Conservation (phyloP, 2,888 invertebrate genomes). For the Megamerina dolium region DNA sequence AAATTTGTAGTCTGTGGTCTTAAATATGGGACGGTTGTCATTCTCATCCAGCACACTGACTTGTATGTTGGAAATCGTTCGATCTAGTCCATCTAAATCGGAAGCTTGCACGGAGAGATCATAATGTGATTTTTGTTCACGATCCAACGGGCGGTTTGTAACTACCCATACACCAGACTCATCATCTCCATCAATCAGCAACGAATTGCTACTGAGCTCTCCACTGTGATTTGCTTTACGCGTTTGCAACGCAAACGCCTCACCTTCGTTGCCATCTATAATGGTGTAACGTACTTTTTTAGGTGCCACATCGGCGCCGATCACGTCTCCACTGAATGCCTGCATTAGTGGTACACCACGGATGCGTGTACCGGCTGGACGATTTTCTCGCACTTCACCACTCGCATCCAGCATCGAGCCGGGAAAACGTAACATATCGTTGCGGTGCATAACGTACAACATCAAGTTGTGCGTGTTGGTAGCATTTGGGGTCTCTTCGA, state of each 20-base stretch:
- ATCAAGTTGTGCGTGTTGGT: conserved; percentile 75
- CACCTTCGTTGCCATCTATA: conserved; percentile 67
- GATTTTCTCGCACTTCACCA: conserved; percentile 73
- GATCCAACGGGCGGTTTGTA: conserved; percentile 70
- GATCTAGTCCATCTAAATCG: conserved; percentile 73
- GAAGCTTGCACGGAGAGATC: conserved; percentile 73
- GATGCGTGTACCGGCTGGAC: conserved; percentile 65
- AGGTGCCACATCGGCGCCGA: conserved; percentile 23
- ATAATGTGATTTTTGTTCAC: conserved; percentile 68
- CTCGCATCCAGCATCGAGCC: conserved; percentile 57
- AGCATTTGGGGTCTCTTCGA: conserved; percentile 74
- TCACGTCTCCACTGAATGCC: conserved; percentile 58
- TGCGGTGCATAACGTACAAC: conserved; percentile 75
- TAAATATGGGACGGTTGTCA: conserved; percentile 85
- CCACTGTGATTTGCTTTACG: conserved; percentile 33
- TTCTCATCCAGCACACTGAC: conserved; percentile 80
- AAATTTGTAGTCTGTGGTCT: conserved; percentile 71
- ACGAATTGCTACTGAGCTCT: conserved; percentile 27
- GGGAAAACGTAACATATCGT: conserved; percentile 74
- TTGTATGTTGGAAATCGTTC: conserved; percentile 70
- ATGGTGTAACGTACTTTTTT: conserved; percentile 71
- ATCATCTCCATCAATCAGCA: conserved; percentile 47
- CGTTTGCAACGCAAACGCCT: conserved; percentile 64
- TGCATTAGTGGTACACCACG: conserved; percentile 66
- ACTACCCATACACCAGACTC: conserved; percentile 67